These are phyloP conservation scores for Diogma glabrata DNA, from an alignment of 2,888 invertebrate species.

Conservation along the genomic window DNA sequence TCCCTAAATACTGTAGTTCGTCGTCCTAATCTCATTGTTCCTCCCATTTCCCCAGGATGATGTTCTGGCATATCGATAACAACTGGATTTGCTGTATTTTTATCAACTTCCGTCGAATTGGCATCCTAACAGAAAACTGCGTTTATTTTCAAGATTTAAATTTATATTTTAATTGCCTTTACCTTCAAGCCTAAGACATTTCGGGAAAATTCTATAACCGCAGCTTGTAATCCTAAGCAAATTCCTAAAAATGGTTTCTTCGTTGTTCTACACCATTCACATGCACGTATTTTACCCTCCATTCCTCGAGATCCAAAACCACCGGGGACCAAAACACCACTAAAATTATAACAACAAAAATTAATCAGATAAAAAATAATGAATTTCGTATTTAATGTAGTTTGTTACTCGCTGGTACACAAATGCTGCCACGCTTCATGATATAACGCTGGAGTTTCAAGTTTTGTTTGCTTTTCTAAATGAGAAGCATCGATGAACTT, in stretches of 20 bases:
- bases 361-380: constrained; percentile 9
- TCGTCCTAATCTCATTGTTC: constrained; percentile 96
- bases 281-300: constrained; percentile 91
- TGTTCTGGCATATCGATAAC: constrained; percentile 99
- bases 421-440: constrained; percentile 90
- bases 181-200: constrained; percentile 65
- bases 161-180: too few species aligned
- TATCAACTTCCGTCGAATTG: constrained; percentile 75
- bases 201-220: constrained; percentile 89
- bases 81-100: constrained; percentile 59
- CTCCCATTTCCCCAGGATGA: constrained; percentile 84
- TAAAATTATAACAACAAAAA: constrained; percentile 21
- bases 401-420: constrained; percentile 58
- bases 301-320: constrained; percentile 94
- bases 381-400: constrained; percentile 6
- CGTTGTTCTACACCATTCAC: constrained; percentile 83
- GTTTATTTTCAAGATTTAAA: not conserved
- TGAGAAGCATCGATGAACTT: constrained; percentile 87
- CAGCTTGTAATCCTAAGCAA: constrained; percentile 94
- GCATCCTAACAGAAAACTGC: too few species aligned
- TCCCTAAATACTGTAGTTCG: constrained; percentile 70
- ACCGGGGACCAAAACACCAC: constrained; percentile 89
- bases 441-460: constrained; percentile 68
- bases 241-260: constrained; percentile 89
- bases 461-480: constrained; percentile 62